Base-by-base conservation (phyloP, 2,888 invertebrate genomes). In the Aphelenchoides bicaudatus region DNA sequence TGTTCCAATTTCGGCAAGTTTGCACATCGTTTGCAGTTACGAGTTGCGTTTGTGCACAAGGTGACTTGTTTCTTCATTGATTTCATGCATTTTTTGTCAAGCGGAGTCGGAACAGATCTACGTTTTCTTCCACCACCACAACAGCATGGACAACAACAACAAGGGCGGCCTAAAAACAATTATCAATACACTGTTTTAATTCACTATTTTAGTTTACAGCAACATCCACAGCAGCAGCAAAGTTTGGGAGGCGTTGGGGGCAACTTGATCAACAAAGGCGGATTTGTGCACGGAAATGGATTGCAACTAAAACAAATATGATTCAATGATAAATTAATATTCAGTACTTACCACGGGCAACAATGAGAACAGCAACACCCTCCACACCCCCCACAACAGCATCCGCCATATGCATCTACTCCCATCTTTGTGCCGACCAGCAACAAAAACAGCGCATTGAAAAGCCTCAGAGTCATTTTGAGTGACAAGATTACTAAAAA, bases 331-430 rank as follows among this genome's bases (percentile, higher is more conserved):
- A 13, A 13, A 13, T 16, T 34, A 16, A 13, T 34, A 16, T 34
- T 13, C 13, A n/a, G n/a, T n/a, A n/a, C n/a, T n/a, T n/a, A n/a
- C n/a, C n/a, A n/a, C n/a, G n/a, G n/a, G n/a, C n/a, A n/a, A n/a
- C n/a, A n/a, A n/a, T 43, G 43, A 2, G 38, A 43, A 51, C 52
- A 51, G 16, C 52, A 37, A 16, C 52, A 51, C 2, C 52, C 31
- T 13, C 52, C 31, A 16, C 52, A 30, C 19, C 39, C 39, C 2
- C 52, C 13, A 23, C 52, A 13, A 3, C 52, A 51, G 4, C 52
- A 51, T 6, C 52, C 52, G 2, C 43, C 16, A 43, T 25, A 43
- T 6, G 43, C n/a, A n/a, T n/a, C n/a, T n/a, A n/a, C n/a, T n/a
- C n/a, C n/a, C n/a, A n/a, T n/a, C n/a, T n/a, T n/a, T n/a, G n/a